Evolutionary conservation across 2,797 vertebrate species (phyloP).

Genomic region (Neopelma chrysocephalum): DNA sequence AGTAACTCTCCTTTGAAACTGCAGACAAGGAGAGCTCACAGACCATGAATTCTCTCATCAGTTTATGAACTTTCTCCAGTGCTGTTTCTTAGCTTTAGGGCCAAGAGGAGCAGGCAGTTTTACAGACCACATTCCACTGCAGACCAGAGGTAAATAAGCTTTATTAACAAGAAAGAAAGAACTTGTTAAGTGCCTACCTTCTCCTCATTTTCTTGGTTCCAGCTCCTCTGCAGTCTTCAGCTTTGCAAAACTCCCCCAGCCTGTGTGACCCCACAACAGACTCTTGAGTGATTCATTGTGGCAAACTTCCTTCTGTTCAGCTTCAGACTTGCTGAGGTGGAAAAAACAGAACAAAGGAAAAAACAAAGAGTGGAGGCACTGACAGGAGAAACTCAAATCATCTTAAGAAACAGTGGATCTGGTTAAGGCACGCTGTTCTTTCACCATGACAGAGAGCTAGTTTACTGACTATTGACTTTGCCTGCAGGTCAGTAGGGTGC

Average conservation of each 20-base stretch:
- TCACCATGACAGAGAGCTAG: background rate
- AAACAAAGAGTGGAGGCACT: background rate
- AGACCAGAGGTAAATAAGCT: background rate
- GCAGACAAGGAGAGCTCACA: background rate
- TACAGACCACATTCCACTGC: background rate
- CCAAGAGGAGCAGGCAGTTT: background rate
- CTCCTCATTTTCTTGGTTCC: constrained; percentile 17
- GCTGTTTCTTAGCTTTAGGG: background rate
- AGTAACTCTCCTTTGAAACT: background rate
- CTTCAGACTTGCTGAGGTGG: background rate
- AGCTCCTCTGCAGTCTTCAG: background rate
- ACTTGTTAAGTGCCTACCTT: background rate
- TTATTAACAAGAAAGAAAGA: background rate
- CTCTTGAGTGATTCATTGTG: background rate
- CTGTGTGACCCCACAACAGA: background rate
- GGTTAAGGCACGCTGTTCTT: background rate
- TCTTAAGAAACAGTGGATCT: background rate
- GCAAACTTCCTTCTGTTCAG: background rate
- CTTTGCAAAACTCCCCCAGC: background rate
- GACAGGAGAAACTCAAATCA: background rate
- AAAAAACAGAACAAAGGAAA: background rate
- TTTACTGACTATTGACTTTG: constrained; percentile 9
- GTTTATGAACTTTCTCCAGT: background rate
- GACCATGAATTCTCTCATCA: background rate
- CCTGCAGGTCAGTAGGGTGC: constrained; percentile 14